Evolutionary conservation across 2,797 vertebrate genomes (phyloP).

Genomic region (Pelobates cultripes): DNA sequence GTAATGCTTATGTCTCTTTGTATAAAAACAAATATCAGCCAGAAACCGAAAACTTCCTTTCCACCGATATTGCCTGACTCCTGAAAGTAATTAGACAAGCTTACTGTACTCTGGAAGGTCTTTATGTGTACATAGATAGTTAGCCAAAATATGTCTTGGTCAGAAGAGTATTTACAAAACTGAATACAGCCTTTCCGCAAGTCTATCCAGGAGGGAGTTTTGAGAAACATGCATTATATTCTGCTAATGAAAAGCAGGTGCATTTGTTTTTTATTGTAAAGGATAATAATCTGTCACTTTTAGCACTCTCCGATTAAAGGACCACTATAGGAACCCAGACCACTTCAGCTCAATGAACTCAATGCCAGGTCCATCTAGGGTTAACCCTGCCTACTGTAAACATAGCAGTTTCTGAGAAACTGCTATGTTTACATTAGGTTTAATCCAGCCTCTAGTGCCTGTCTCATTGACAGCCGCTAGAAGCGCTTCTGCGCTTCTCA

Average conservation of each 20-base stretch:
- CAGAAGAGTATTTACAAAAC: slow-evolving; percentile 4
- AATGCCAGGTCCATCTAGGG: no score
- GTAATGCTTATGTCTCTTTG: not conserved
- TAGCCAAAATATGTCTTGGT: not conserved
- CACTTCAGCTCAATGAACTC: no score
- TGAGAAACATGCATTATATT: slow-evolving; percentile 12
- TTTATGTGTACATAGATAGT: not conserved
- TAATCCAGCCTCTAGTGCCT: no score
- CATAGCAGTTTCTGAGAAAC: no score
- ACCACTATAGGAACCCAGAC: no score
- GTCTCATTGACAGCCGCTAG: no score
- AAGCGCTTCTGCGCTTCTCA: no score
- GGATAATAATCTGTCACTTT: slow-evolving; percentile 22
- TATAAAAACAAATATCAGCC: not conserved
- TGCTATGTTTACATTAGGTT: no score
- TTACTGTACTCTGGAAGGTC: not conserved
- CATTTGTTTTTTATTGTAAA: not conserved
- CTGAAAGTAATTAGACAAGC: not conserved
- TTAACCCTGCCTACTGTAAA: no score
- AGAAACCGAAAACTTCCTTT: not conserved
- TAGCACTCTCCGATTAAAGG: not conserved
- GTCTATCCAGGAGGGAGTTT: slow-evolving; percentile 9
- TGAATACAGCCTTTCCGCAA: not conserved
- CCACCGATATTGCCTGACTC: not conserved
- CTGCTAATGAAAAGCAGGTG: slow-evolving; percentile 25